phyloP scores from a whole-genome alignment of 2,797 vertebrate genomes.

The Potorous gilbertii region DNA sequence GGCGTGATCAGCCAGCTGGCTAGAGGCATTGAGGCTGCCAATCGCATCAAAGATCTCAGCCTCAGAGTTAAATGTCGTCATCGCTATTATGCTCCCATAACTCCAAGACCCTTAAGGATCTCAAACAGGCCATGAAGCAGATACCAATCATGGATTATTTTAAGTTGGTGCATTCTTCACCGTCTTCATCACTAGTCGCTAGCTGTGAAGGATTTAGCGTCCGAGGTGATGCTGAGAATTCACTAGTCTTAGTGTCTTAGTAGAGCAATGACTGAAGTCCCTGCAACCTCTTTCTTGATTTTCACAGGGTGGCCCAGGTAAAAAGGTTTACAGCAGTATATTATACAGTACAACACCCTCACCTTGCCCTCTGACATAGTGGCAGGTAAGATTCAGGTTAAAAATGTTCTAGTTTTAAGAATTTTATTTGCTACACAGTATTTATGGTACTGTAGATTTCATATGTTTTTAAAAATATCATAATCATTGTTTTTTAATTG shows the following conservation, averaged over 20 bases:
- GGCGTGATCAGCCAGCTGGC: no score
- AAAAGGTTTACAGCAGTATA: background rate
- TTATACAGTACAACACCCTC: background rate
- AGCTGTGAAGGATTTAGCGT: background rate
- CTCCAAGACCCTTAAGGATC: background rate
- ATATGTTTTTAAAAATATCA: background rate
- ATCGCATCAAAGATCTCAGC: background rate
- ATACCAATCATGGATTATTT: background rate
- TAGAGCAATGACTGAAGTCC: background rate
- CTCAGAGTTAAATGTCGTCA: background rate
- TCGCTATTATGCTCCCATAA: background rate
- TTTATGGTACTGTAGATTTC: background rate
- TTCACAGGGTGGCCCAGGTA: background rate
- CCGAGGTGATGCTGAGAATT: background rate
- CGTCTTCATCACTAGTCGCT: background rate
- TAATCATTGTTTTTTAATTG: background rate
- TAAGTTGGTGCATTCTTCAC: background rate
- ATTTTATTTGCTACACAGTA: background rate
- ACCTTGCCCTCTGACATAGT: background rate
- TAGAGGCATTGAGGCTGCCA: background rate
- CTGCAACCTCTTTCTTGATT: background rate
- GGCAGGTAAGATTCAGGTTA: background rate
- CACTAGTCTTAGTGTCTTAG: background rate
- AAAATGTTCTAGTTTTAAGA: background rate
- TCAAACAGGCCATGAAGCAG: background rate